These are phyloP conservation scores for Drosophila rubida DNA, from an alignment of 2,888 invertebrate species.

Conservation along the genomic window DNA sequence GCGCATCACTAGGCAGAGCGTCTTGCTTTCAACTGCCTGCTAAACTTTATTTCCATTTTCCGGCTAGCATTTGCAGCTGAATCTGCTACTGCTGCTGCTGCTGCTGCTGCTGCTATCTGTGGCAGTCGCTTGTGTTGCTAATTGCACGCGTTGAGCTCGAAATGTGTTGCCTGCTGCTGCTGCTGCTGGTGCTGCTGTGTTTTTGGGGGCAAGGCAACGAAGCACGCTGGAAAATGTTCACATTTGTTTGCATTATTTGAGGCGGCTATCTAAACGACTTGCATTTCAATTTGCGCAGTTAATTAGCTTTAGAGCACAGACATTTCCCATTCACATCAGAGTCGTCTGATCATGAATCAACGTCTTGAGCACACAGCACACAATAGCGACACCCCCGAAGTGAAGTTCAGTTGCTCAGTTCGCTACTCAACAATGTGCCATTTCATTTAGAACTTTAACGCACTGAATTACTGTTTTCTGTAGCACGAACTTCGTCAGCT, in stretches of 20 bases:
- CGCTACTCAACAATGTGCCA: too few relatives aligned
- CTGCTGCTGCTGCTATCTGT: slow-evolving; percentile 1
- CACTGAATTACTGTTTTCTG: too few relatives aligned
- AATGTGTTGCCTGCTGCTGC: slow-evolving; percentile 30
- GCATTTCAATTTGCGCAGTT: slow-evolving; percentile 29
- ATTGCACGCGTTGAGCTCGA: slow-evolving; percentile 46
- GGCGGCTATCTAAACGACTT: slow-evolving; percentile 28
- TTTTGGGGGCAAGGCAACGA: slow-evolving; percentile 10
- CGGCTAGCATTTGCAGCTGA: background rate
- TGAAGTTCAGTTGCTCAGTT: too few relatives aligned
- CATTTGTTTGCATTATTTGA: slow-evolving; percentile 32
- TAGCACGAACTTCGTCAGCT: too few relatives aligned
- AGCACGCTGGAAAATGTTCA: slow-evolving; percentile 8
- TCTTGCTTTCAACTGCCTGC: slow-evolving; percentile 18
- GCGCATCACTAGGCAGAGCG: slow-evolving; percentile 2
- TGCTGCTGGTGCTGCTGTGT: too few relatives aligned
- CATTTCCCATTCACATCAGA: slow-evolving; percentile 7
- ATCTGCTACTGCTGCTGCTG: background rate
- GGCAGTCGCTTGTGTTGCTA: slow-evolving; percentile 30
- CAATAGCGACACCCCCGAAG: background rate
- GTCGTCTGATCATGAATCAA: background rate
- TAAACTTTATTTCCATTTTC: slow-evolving; percentile 23
- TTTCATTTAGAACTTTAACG: too few relatives aligned
- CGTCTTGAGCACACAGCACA: background rate
- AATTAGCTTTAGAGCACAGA: slow-evolving; percentile 16